phyloP scores from a whole-genome alignment of 2,888 invertebrate genomes.

The Oscheius sp. region DNA sequence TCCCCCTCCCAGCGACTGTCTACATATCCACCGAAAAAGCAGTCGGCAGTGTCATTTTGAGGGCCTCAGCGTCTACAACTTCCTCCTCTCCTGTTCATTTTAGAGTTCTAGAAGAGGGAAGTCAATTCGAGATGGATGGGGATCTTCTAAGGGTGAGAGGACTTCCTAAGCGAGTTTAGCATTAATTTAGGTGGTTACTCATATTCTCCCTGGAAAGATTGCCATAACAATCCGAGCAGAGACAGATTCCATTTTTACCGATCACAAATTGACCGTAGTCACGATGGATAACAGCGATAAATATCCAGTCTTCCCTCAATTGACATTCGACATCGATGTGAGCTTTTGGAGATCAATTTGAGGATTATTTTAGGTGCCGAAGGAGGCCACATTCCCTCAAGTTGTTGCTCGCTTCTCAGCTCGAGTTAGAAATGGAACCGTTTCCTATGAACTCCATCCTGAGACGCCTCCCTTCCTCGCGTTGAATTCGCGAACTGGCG shows the following conservation, averaged over 20 bases:
- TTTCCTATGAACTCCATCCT: slow-evolving; percentile 58
- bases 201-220: slow-evolving; percentile 39
- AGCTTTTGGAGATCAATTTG: neutral
- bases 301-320: slow-evolving; percentile 66
- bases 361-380: slow-evolving; percentile 13
- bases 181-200: slow-evolving; percentile 43
- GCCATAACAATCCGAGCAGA: slow-evolving; percentile 47
- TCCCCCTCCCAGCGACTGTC: slow-evolving; percentile 64
- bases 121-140: slow-evolving; percentile 51
- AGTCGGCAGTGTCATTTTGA: slow-evolving; percentile 57
- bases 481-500: slow-evolving; percentile 32
- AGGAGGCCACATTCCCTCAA: slow-evolving; percentile 44
- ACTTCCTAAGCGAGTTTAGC: neutral
- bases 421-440: slow-evolving; percentile 35
- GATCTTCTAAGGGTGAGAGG: slow-evolving; percentile 43
- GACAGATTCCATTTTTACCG: slow-evolving; percentile 32
- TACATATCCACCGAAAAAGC: slow-evolving; percentile 66
- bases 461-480: neutral
- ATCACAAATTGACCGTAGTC: slow-evolving; percentile 57
- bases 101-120: slow-evolving; percentile 40
- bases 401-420: slow-evolving; percentile 49
- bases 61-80: slow-evolving; percentile 36
- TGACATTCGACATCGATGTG: slow-evolving; percentile 65
- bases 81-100: slow-evolving; percentile 39
- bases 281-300: slow-evolving; percentile 66